Base-by-base conservation (phyloP, 2,797 vertebrate genomes). In the Octomys mimax region DNA sequence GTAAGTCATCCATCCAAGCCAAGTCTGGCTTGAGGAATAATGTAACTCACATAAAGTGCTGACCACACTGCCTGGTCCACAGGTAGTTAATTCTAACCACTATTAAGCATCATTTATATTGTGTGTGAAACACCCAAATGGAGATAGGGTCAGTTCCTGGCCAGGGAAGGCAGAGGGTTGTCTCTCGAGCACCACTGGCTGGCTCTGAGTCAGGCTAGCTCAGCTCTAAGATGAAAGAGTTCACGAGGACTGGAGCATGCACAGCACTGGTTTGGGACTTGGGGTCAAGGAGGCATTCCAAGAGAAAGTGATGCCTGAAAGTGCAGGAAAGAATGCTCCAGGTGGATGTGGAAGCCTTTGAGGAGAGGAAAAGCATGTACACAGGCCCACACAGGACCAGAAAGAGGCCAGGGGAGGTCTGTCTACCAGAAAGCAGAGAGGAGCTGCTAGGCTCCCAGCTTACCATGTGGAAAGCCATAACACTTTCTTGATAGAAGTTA, bases 1-100 rank as follows among this genome's bases (percentile, higher is more conserved):
- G 91, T 86, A 87, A 95, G 90, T 81, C 95, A 92, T 70, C 96
- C 89, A 71, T 81, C 82, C 82, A 86, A 94, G 93, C 89, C 94
- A 75, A 64, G 33, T 85, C 91, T 75, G 5, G 83, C 75, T 81
- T 92, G 82, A 95, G 59, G 84, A 91, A 87, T 94, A 64, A 81
- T 36, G 5, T 82, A 81, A 88, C 82, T 95, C 82, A 92, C 1
- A 85, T 31, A 95, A 94, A 91, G 85, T 87, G 92, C 96, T 97
- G 94, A 96, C 95, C 62, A 0, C 2, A 4, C 59, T 68, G 83
- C 87, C 70, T 52, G 83, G 91, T 52, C 54, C 92, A 73, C 9
- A 2, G 68, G 64, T 86, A 87, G 64, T 96, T 96, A 68, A 96
- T 96, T 96, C 86, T 39, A 68, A 68, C 75, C 39, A 68, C 39